A percentile compares a stretch with the other conserved stretches of the same genome.
Evolutionary conservation across 2,113 vertebrate genomes (phyloP).

Genomic region (Pangasianodon hypophthalmus): DNA sequence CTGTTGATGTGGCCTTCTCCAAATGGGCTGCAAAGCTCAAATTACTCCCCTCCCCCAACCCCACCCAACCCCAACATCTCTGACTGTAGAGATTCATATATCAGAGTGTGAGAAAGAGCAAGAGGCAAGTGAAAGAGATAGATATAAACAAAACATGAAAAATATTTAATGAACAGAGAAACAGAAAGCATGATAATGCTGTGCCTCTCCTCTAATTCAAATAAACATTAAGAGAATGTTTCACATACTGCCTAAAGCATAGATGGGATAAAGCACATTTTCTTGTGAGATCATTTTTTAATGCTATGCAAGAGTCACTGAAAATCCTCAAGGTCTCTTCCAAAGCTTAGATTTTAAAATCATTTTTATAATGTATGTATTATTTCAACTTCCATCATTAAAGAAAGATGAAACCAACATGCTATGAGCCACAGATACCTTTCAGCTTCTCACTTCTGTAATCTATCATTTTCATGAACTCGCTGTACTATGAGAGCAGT

Average conservation of each 20-base stretch:
- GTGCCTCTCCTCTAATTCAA: not conserved
- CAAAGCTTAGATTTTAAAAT: not conserved
- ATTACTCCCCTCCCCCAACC: conserved; percentile 69
- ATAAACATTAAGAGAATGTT: not conserved
- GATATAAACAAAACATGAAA: not conserved
- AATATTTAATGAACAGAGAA: not conserved
- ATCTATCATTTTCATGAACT: not conserved
- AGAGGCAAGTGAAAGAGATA: not conserved
- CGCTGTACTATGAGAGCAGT: not conserved
- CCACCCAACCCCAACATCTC: conserved; percentile 28
- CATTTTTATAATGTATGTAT: not conserved
- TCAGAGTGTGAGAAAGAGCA: conserved; percentile 33
- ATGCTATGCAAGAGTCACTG: not conserved
- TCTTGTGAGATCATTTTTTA: not conserved
- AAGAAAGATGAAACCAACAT: not conserved
- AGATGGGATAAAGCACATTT: not conserved
- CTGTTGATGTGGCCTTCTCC: conserved; percentile 72
- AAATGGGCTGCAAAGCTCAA: conserved; percentile 73
- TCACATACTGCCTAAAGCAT: not conserved
- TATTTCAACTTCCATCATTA: not conserved
- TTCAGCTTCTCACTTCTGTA: not conserved
- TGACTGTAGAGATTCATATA: conserved; percentile 24
- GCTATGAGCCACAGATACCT: not conserved
- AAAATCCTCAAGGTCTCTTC: not conserved
- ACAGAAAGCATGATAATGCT: not conserved